Percentiles rank a stretch among this genome's conserved stretches.
Evolutionary conservation across 1,140 invertebrate genomes (phyloP).

Genomic region (Psix sp.): DNA sequence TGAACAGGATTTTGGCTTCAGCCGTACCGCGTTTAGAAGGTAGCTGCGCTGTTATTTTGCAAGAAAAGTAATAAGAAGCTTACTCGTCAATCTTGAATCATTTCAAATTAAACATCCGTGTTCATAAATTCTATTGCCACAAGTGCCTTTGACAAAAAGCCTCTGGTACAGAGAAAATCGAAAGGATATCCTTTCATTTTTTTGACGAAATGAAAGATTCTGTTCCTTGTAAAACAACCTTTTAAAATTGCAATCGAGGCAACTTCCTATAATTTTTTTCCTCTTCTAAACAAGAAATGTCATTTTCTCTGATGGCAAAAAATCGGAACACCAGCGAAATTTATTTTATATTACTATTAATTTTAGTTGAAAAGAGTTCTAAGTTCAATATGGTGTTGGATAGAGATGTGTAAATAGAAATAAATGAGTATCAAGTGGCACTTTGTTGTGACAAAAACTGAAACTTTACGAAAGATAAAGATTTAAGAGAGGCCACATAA

Average conservation of each 20-base stretch:
- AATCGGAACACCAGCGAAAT: too few relatives aligned
- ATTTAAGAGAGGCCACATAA: conserved; percentile 51
- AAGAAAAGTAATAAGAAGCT: conserved; percentile 24
- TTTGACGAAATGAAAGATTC: conserved; percentile 12
- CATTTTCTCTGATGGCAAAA: too few relatives aligned
- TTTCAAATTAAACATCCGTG: conserved; percentile 30
- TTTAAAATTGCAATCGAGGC: too few relatives aligned
- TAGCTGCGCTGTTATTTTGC: background rate
- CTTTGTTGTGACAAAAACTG: conserved; percentile 39
- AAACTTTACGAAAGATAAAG: conserved; percentile 53
- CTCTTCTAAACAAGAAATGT: too few relatives aligned
- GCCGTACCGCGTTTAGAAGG: background rate
- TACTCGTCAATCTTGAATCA: conserved; percentile 36
- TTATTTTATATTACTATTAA: background rate
- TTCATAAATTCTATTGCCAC: conserved; percentile 43
- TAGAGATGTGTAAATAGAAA: conserved; percentile 37
- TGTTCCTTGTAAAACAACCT: too few relatives aligned
- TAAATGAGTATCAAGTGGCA: conserved; percentile 36
- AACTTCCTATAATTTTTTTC: too few relatives aligned
- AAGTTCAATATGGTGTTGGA: conserved; percentile 21
- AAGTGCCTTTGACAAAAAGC: conserved; percentile 32
- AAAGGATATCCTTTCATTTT: conserved; percentile 32
- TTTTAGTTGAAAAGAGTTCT: background rate
- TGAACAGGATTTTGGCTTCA: background rate
- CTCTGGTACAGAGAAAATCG: conserved; percentile 32